phyloP scores from a whole-genome alignment of 2,113 vertebrate genomes.

The Tapirus terrestris region DNA sequence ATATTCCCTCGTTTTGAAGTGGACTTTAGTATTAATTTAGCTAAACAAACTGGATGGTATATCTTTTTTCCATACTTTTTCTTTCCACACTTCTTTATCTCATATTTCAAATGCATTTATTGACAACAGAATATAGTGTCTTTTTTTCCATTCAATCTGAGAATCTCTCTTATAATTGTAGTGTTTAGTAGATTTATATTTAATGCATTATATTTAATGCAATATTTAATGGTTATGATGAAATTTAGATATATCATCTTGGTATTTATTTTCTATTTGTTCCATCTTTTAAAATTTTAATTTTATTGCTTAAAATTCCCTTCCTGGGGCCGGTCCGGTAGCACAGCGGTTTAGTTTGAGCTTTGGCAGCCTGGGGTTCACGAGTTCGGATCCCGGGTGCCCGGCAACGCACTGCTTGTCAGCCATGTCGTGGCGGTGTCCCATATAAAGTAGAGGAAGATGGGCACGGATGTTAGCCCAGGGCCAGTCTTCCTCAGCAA shows the following conservation, averaged over 20 bases:
- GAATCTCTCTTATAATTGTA: not conserved
- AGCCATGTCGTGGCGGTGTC: too few species aligned
- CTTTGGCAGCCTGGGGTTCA: too few species aligned
- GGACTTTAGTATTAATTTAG: not conserved
- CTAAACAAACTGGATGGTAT: not conserved
- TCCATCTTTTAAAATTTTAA: not conserved
- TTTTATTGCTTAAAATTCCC: not conserved
- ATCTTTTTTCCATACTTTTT: not conserved
- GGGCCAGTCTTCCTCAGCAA: too few species aligned
- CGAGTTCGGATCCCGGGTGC: too few species aligned
- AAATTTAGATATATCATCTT: not conserved
- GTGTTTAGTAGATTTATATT: not conserved
- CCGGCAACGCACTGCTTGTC: too few species aligned
- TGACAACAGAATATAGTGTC: not conserved
- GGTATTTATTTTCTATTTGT: not conserved
- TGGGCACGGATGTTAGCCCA: too few species aligned
- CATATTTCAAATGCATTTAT: not conserved
- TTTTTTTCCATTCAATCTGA: not conserved
- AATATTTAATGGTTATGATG: not conserved
- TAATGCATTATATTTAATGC: not conserved
- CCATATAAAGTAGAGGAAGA: too few species aligned
- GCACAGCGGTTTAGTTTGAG: too few species aligned
- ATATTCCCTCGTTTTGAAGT: not conserved
- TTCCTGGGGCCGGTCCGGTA: too few species aligned
- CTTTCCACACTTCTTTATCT: not conserved